Percentiles rank a stretch among this genome's conserved stretches.
Conservation (phyloP, 2,888 invertebrate species). For the Parochlus steinenii region DNA sequence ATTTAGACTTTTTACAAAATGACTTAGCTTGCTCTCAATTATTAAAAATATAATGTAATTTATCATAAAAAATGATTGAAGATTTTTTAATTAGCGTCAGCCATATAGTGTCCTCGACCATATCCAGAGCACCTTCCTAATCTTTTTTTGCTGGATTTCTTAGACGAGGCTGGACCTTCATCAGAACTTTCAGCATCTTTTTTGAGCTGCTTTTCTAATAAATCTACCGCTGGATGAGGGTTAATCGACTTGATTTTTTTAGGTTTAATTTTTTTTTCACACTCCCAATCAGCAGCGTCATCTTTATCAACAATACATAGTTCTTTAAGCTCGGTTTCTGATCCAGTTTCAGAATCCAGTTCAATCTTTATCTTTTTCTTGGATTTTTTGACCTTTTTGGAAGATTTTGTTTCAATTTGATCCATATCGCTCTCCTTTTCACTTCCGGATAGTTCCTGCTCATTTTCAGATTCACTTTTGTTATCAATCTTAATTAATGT, state of each 20-base stretch:
- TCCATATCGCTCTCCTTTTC: slow-evolving; percentile 11
- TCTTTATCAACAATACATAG: background rate
- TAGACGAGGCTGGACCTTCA: slow-evolving; percentile 11
- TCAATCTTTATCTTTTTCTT: slow-evolving; percentile 30
- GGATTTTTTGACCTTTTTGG: slow-evolving; percentile 9
- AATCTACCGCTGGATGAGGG: background rate
- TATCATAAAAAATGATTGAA: too few species aligned
- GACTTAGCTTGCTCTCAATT: too few species aligned
- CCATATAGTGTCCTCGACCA: too few species aligned
- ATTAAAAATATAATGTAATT: too few species aligned
- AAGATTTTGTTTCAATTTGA: slow-evolving; percentile 10
- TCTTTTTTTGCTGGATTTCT: too few species aligned
- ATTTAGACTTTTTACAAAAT: too few species aligned
- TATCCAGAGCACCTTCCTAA: too few species aligned
- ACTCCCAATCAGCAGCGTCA: slow-evolving; percentile 12
- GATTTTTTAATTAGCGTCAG: too few species aligned
- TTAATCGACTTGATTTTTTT: slow-evolving; percentile 14
- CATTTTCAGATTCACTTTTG: too few species aligned
- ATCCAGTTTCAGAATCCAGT: slow-evolving; percentile 30
- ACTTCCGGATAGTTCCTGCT: too few species aligned
- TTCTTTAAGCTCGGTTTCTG: background rate
- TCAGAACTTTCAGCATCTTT: slow-evolving; percentile 5
- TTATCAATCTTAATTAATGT: too few species aligned
- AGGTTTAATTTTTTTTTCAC: slow-evolving; percentile 13
- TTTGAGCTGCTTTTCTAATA: background rate